Percentiles rank a stretch among this genome's conserved stretches.
These are phyloP conservation scores for Pangasius macronema DNA, from an alignment of 2,797 vertebrate species.

Conservation along the genomic window DNA sequence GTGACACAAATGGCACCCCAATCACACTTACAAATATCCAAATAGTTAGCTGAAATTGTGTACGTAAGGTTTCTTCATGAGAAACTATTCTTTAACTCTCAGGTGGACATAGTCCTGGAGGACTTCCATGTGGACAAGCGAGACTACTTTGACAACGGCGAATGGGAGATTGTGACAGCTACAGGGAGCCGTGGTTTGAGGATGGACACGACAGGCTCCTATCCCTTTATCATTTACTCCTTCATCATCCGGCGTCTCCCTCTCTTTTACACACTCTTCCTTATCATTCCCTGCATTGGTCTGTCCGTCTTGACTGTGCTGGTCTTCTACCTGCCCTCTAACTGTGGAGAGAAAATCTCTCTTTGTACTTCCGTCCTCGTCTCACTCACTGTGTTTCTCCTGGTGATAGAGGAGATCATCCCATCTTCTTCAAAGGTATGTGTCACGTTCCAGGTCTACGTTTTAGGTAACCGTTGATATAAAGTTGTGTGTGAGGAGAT, in stretches of 20 bases:
- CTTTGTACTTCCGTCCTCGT: constrained; percentile 81
- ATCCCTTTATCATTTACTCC: constrained; percentile 80
- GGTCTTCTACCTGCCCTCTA: constrained; percentile 81
- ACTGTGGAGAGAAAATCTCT: constrained; percentile 80
- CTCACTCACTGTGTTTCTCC: constrained; percentile 81
- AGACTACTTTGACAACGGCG: constrained; percentile 82
- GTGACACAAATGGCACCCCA: not conserved
- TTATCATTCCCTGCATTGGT: constrained; percentile 82
- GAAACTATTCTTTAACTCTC: constrained; percentile 1
- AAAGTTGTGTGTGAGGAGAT: not conserved
- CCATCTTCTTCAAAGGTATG: constrained; percentile 78
- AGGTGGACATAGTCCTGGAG: constrained; percentile 78
- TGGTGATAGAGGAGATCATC: constrained; percentile 83
- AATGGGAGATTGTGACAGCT: constrained; percentile 81
- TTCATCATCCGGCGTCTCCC: constrained; percentile 80
- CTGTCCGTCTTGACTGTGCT: constrained; percentile 81
- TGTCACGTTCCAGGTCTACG: not conserved
- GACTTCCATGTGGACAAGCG: constrained; percentile 79
- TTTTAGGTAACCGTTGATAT: not conserved
- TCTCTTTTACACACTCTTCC: constrained; percentile 83
- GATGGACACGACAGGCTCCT: constrained; percentile 68
- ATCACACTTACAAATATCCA: not conserved
- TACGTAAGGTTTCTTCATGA: not conserved
- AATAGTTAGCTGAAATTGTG: not conserved
- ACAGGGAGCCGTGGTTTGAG: constrained; percentile 76